Base-by-base conservation (phyloP, 2,888 invertebrate genomes). In the Meliscaeva auricollis region DNA sequence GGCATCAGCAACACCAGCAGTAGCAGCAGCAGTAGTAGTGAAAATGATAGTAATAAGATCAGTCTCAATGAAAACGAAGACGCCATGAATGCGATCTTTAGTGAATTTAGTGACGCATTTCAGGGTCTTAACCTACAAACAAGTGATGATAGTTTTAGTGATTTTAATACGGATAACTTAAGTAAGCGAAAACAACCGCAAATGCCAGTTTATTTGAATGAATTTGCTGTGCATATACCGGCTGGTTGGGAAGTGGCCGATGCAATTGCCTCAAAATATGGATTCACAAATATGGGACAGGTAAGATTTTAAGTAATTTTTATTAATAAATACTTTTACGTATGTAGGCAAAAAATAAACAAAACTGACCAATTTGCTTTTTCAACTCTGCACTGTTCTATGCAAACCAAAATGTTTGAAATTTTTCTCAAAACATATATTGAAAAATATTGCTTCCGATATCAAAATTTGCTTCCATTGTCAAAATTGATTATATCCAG, bases 231-330 rank as follows among this genome's bases (percentile, higher is more conserved):
- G 60, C 95, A 96, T 91, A 95, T 98, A 90, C 96, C 96, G 22
- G 95, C 94, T 52, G 95, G 96, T 17, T 92, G 93, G 68, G 93
- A 94, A n/a, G 94, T 94, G 82, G 98, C 97, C 54, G 94, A 96
- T 90, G 93, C 92, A 85, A 94, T 98, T 88, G 98, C 98, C 62
- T 92, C 92, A 87, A 96, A 96, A 92, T 96, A 98, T 92, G 98
- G 97, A 89, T 98, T 96, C 93, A 93, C 93, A 90, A 97, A 98
- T 93, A 93, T 95, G 90, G 97, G 98, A 93, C 96, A 97, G 97
- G 98, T 98, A 91, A 94, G 95, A 87, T 1, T 60, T 44, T 20
- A 26, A 26, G 26, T 26, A 26, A 26, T 26, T 26, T n/a, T n/a
- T n/a, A n/a, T n/a, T n/a, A n/a, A n/a, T n/a, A n/a, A n/a, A n/a